These are phyloP conservation scores for Labia minor DNA, from an alignment of 2,888 invertebrate species.

Conservation along the genomic window DNA sequence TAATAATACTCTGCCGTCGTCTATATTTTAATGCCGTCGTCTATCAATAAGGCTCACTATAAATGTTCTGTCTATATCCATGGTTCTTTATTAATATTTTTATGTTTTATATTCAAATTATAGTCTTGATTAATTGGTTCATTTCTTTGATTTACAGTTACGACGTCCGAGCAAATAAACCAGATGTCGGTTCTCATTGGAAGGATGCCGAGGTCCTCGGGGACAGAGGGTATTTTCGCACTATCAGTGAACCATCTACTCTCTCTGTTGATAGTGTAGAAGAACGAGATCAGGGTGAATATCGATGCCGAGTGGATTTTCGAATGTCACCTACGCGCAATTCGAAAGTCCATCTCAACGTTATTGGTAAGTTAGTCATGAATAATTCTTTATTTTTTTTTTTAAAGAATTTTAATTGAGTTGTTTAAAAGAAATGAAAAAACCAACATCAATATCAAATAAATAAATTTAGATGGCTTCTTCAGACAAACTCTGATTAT, in stretches of 20 bases:
- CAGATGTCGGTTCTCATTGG: constrained; percentile 27
- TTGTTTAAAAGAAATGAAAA: no score
- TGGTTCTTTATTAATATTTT: no score
- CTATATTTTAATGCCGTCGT: no score
- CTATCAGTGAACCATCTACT: constrained; percentile 27
- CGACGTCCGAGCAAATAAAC: constrained; percentile 26
- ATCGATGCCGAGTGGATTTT: constrained; percentile 27
- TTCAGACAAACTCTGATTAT: no score
- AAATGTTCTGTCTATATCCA: no score
- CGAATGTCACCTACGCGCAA: constrained; percentile 26
- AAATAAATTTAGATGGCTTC: no score
- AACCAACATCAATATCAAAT: no score
- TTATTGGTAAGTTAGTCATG: constrained; percentile 25
- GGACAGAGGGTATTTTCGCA: constrained; percentile 27
- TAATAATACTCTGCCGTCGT: no score
- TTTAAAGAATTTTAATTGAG: no score
- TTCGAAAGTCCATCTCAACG: constrained; percentile 26
- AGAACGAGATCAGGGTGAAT: constrained; percentile 26
- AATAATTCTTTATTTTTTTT: neutral
- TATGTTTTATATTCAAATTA: no score
- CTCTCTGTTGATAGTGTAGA: constrained; percentile 26
- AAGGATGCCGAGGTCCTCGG: constrained; percentile 26
- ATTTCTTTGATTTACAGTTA: constrained; percentile 22
- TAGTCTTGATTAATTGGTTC: no score
- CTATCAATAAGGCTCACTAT: no score